Base-by-base conservation (phyloP, 2,888 invertebrate genomes). In the Polyommatus icarus region DNA sequence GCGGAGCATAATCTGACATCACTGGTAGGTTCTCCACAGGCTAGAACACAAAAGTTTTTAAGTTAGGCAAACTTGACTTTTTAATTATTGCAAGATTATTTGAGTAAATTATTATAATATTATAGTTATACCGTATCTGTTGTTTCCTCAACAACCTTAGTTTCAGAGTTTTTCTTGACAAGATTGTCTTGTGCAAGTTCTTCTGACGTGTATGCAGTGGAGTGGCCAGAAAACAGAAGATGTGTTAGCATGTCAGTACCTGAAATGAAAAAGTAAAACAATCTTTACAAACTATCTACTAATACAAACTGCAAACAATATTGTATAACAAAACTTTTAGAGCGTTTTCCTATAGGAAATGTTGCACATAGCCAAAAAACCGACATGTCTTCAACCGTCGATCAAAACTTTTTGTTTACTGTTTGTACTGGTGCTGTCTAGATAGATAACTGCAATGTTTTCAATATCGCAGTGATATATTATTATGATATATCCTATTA, bases 1-100 rank as follows among this genome's bases (percentile, higher is more conserved):
- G 94, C 10, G 94, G 94, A 36, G 92, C 92, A 84, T 94, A 94
- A 83, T 94, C 94, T 1, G 90, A 59, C 71, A 93, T 84, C 0
- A 88, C 81, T 0, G 88, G 81, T 71, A 85, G 84, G 40, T 36
- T 86, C 12, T 91, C 92, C 80, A 85, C 86, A 1, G 85, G 78
- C 89, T 87, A 18, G 6, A 46, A 50, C 29, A 54, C 15, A 75
- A 3, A 4, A 54, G 18, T 54, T 18, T 15, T 54, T 18, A 4
- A 18, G 18, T 54, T 54, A 54, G 54, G 54, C 18, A 54, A 54
- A 18, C 54, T 54, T 54, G 18, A 54, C 3, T 54, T 54, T 5
- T 18, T 54, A 18, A 32, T 32, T 3, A 50, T 50, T 54, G 18
- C 15, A 18, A 18, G 5, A 54, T 54, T 54, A 54, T 54, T 54